These are phyloP conservation scores for Pristiophorus japonicus DNA, from an alignment of 2,113 vertebrate genomes.

Conservation along the genomic window DNA sequence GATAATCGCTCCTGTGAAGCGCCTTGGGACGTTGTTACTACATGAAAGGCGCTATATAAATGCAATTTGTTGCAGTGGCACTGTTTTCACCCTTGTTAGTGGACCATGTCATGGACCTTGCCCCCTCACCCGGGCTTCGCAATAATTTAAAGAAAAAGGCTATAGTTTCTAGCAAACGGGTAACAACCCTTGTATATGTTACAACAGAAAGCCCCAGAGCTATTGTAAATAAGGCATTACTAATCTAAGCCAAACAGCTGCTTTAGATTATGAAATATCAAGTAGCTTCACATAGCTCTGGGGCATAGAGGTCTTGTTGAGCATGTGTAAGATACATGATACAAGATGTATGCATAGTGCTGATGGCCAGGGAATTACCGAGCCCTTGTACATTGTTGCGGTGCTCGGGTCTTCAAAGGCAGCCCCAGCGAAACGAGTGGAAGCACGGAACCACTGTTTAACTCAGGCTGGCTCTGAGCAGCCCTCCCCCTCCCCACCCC, in stretches of 20 bases:
- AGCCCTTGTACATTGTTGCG: background rate
- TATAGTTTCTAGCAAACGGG: background rate
- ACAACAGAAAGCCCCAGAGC: background rate
- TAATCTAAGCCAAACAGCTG: slow-evolving; percentile 19
- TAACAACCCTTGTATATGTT: background rate
- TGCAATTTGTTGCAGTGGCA: no score
- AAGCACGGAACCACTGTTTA: background rate
- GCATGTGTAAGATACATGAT: slow-evolving; percentile 3
- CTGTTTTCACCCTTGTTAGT: no score
- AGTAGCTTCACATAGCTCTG: slow-evolving; percentile 25
- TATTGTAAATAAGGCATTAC: slow-evolving; percentile 5
- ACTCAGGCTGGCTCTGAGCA: background rate
- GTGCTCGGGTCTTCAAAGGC: background rate
- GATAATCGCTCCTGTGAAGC: no score
- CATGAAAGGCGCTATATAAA: no score
- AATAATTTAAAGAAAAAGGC: background rate
- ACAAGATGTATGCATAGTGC: background rate
- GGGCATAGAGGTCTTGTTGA: background rate
- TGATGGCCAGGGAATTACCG: background rate
- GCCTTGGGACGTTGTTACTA: no score
- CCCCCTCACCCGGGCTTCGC: background rate
- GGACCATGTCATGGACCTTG: no score
- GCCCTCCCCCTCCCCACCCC: background rate
- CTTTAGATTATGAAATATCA: slow-evolving; percentile 14
- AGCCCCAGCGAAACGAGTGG: background rate